Evolutionary conservation across 2,888 invertebrate genomes (phyloP), one percentile per base, ranked within the genome.

Genomic region (Ennomos fuscantarius): DNA sequence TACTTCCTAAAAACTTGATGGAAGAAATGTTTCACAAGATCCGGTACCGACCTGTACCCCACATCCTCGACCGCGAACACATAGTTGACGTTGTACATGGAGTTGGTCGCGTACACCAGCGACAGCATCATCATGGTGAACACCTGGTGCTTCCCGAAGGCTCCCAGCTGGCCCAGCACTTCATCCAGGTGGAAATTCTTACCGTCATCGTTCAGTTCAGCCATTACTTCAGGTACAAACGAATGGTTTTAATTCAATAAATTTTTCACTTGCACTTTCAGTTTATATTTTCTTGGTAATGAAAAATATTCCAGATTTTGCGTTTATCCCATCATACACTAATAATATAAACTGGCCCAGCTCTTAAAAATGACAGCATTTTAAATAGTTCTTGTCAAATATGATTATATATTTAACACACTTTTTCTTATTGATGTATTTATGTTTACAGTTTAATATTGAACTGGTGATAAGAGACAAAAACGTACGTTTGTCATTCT

Each of bases 91-190:
- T 89, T 91, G 66, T 91, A 91, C 81, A 91, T 89, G 57, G 92
- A 87, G 76, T 90, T 89, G 59, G 91, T 90, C 31, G 89, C 79
- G 70, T 91, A 91, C 11, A 91, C 89, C 41, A 91, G 76, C 32
- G 89, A 83, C 66, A 91, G 73, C 87, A 91, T 84, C 60, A 76
- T 68, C 79, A 87, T 73, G 34, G 90, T 89, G 57, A 78, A 8
- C 36, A 84, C 55, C 78, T 93, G 93, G 80, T 92, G 93, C 44
- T 72, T 77, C 1, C 93, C 93, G 76, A 92, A 93, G 8, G 87
- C 86, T 1, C 93, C 93, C 60, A 93, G 76, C 57, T 76, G 73
- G 12, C 76, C 76, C 69, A 93, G 69, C 44, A 93, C 84, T 1
- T 78, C 81, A 65, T 93, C 93, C 69, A 93, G 67, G 67, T 89